A percentile compares a stretch with the other conserved stretches of the same genome.
Conservation (phyloP, 2,113 vertebrate species). For the Procavia capensis region DNA sequence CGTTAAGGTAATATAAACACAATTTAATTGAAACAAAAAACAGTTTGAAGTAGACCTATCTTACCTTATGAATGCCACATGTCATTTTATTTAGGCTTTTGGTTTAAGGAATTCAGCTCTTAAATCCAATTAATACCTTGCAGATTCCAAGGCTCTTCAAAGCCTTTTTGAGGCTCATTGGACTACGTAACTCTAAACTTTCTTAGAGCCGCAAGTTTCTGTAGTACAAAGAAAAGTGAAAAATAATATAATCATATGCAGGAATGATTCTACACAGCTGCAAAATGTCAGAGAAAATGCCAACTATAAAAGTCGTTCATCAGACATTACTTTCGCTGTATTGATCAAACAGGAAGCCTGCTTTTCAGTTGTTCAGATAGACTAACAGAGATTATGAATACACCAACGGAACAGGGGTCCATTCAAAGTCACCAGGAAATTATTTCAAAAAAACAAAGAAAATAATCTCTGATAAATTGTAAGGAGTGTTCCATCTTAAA, state of each 20-base stretch:
- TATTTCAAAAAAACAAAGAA: slow-evolving; percentile 36
- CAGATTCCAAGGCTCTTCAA: not conserved
- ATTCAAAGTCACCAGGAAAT: slow-evolving; percentile 70
- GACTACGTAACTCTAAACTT: not conserved
- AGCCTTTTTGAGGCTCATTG: not conserved
- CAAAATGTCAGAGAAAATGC: slow-evolving; percentile 74
- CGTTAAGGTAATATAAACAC: not conserved
- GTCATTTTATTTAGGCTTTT: slow-evolving; percentile 11
- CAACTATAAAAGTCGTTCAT: slow-evolving; percentile 25
- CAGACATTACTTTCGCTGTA: not conserved
- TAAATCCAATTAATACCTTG: not conserved
- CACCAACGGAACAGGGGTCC: slow-evolving; percentile 34
- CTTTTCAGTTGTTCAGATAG: slow-evolving; percentile 44
- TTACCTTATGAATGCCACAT: not conserved
- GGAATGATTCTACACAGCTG: not conserved
- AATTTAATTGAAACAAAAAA: not conserved
- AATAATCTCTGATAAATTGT: slow-evolving; percentile 7
- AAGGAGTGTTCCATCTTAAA: slow-evolving; percentile 38
- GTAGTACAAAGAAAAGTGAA: not conserved
- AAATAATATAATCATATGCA: not conserved
- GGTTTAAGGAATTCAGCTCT: not conserved
- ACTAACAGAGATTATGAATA: slow-evolving; percentile 47
- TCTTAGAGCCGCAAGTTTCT: not conserved
- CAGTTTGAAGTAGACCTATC: not conserved
- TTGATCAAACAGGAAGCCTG: slow-evolving; percentile 50